Base-by-base conservation (phyloP, 2,113 vertebrate species). In the Brachionichthys hirsutus region DNA sequence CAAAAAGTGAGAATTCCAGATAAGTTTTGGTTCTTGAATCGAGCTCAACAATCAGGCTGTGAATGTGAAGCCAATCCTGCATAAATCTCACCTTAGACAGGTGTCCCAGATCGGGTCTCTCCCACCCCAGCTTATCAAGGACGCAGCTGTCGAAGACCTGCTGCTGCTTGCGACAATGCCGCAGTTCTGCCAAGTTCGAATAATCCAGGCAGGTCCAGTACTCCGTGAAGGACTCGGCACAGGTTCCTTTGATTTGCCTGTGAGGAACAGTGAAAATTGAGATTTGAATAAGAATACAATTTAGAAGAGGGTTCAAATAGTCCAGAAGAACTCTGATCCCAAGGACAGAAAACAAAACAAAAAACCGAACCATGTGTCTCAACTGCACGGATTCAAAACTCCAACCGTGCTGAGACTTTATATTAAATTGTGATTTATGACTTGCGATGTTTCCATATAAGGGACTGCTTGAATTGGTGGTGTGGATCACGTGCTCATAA, bases 191-290 rank as follows among this genome's bases (percentile, higher is more conserved):
- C 83, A 89, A 3, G 75, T 75, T 83, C 0, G 56, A 80, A 42
- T 94, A 94, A 84, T 99, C 97, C 17, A 99, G 62, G 77, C 97
- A 99, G 6, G 93, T 98, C 97, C 97, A 99, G 81, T 99, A 99
- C 3, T 95, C 88, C 0, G 95, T 98, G 61, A 99, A 99, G 1
- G 96, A 93, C 84, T 99, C 95, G 0, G 95, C 94, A 45, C 97
- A 99, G 87, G 93, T 94, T 0, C 64, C 62, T 82, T 95, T 98
- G 77, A 99, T 90, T 86, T 94, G 94, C 90, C 97, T 99, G 66
- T 8, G 38, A 38, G 42, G 42, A 14, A 14, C 3, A 52, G 20
- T 1, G 13, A 12, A 78, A 41, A 68, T 6, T 66, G 9, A 68
- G 24, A 30, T 53, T 36, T 38, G 12, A 60, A 62, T 62, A 15